Evolutionary conservation across 2,888 invertebrate genomes (phyloP).

Genomic region (Thymelicus lineola): DNA sequence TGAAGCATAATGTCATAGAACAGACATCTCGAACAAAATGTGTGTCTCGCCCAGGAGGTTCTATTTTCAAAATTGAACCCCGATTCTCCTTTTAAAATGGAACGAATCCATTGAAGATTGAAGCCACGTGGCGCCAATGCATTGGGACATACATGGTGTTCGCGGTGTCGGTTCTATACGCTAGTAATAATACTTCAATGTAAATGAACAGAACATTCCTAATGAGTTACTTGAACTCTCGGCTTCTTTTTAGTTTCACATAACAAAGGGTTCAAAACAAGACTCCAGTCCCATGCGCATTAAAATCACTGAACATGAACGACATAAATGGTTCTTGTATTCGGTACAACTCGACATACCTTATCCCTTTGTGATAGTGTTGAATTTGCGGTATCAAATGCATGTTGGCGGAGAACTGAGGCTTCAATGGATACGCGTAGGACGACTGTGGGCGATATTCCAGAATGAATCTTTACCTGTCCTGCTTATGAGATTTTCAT

Average conservation of each 20-base stretch:
- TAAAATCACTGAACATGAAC: slow-evolving; percentile 31
- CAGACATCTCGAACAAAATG: no score
- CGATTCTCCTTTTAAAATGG: no score
- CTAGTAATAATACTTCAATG: not conserved
- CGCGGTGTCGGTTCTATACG: no score
- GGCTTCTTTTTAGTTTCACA: slow-evolving; percentile 19
- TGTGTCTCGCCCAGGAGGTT: no score
- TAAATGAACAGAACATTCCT: slow-evolving; percentile 4
- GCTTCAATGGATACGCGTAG: slow-evolving; percentile 37
- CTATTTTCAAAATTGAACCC: no score
- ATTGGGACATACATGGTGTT: no score
- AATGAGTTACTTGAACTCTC: slow-evolving; percentile 15
- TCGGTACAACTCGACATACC: not conserved
- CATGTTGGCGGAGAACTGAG: slow-evolving; percentile 36
- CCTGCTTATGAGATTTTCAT: not conserved
- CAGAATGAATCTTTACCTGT: slow-evolving; percentile 4
- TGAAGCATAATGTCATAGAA: no score
- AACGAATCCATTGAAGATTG: no score
- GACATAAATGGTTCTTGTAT: slow-evolving; percentile 13
- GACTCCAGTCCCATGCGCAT: slow-evolving; percentile 16
- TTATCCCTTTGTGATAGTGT: slow-evolving; percentile 6
- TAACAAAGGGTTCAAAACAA: slow-evolving; percentile 25
- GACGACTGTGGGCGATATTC: slow-evolving; percentile 39
- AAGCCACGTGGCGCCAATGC: no score
- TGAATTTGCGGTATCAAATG: slow-evolving; percentile 10